Evolutionary conservation across 2,113 vertebrate species (phyloP).

Genomic region (Thamnophis sirtalis): DNA sequence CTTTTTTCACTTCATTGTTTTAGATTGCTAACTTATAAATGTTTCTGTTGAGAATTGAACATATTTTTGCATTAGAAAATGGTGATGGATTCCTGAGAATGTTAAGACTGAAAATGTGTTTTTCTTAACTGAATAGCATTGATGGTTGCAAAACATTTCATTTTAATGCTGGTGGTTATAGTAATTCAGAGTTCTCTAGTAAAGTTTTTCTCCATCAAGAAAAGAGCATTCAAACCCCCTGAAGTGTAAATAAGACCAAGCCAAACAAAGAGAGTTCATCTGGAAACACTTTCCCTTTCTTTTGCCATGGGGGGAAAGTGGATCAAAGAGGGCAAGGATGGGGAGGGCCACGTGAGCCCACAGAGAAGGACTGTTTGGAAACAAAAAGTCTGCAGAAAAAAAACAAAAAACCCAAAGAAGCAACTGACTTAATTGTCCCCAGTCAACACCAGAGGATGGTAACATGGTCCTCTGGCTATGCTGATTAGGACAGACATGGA

Average conservation of each 20-base stretch:
- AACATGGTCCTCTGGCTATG: not conserved
- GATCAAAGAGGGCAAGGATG: conserved; percentile 9
- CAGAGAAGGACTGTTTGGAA: not conserved
- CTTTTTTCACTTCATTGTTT: not conserved
- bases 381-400: not conserved
- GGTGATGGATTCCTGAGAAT: not conserved
- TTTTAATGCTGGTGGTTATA: not conserved
- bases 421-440: not conserved
- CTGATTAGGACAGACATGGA: not conserved
- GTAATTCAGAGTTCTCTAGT: not conserved
- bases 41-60: not conserved
- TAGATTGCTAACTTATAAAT: not conserved
- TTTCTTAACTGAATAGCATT: not conserved
- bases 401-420: not conserved
- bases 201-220: not conserved
- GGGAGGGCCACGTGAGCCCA: not conserved
- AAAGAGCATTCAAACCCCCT: conserved; percentile 1
- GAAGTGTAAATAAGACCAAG: conserved; percentile 25
- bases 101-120: not conserved
- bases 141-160: not conserved
- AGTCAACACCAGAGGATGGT: not conserved
- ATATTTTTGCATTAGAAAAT: not conserved
- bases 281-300: conserved; percentile 26
- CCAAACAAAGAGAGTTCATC: conserved; percentile 24
- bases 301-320: not conserved